Percentiles rank a stretch among this genome's conserved stretches.
These are phyloP conservation scores for Trididemnum clinides DNA, from an alignment of 23 tunicate genomes.

Conservation along the genomic window DNA sequence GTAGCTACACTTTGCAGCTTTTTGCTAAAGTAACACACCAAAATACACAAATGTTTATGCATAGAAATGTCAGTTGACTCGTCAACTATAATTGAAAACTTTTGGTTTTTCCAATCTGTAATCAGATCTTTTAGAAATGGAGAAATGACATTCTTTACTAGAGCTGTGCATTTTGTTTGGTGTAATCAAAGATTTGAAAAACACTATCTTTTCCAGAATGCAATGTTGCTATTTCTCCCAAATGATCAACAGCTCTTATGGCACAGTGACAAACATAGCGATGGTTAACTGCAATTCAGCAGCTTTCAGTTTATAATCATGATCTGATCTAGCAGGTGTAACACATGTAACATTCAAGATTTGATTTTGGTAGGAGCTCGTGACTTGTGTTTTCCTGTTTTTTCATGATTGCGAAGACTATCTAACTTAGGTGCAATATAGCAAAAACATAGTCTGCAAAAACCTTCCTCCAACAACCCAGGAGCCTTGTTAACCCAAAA, in stretches of 20 bases:
- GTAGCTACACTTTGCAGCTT: neutral
- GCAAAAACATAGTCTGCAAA: neutral
- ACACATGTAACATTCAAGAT: too few species aligned
- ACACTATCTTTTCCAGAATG: slow-evolving; percentile 31
- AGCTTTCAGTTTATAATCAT: too few species aligned
- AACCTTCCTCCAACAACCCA: neutral
- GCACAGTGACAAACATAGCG: slow-evolving; percentile 19
- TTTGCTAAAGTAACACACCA: slow-evolving; percentile 37
- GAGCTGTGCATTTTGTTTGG: slow-evolving; percentile 15
- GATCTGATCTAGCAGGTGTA: too few species aligned
- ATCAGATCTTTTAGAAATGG: slow-evolving; percentile 19
- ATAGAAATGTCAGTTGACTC: slow-evolving; percentile 46
- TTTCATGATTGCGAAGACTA: neutral
- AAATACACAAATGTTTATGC: slow-evolving; percentile 29
- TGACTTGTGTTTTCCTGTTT: neutral
- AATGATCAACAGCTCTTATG: slow-evolving; percentile 20
- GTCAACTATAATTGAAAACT: slow-evolving; percentile 20
- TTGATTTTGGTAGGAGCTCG: neutral
- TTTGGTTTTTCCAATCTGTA: neutral
- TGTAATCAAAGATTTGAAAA: neutral
- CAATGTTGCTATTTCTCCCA: slow-evolving; percentile 3
- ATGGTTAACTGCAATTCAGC: neutral
- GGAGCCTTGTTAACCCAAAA: neutral
- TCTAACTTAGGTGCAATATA: neutral
- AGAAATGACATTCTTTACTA: slow-evolving; percentile 15